A percentile compares a stretch with the other conserved stretches of the same genome.
Conservation (phyloP, 2,888 invertebrate species). For the Clostera curtula region DNA sequence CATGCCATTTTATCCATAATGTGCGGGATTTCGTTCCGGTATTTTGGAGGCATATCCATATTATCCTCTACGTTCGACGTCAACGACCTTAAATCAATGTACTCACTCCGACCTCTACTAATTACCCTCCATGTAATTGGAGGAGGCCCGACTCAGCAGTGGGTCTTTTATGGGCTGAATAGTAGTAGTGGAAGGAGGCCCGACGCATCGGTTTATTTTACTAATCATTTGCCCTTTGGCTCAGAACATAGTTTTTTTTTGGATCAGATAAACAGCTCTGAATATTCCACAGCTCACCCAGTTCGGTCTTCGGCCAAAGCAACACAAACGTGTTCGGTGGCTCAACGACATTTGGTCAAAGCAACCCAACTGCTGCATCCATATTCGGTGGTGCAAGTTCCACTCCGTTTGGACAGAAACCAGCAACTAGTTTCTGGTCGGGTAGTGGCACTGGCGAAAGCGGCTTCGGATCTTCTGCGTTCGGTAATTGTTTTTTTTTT, state of each 20-base stretch:
- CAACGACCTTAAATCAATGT: too few relatives aligned
- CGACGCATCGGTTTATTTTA: too few relatives aligned
- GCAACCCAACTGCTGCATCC: constrained; percentile 38
- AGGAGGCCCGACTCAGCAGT: too few relatives aligned
- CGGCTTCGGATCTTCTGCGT: constrained; percentile 49
- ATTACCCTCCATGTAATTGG: too few relatives aligned
- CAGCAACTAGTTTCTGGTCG: constrained; percentile 46
- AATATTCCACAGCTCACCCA: constrained; percentile 29
- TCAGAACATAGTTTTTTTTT: background rate
- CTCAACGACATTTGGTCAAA: constrained; percentile 50
- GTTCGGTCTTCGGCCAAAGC: constrained; percentile 47
- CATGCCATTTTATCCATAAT: too few relatives aligned
- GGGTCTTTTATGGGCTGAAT: too few relatives aligned
- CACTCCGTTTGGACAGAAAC: constrained; percentile 41
- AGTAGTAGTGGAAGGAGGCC: too few relatives aligned
- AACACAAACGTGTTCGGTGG: constrained; percentile 51
- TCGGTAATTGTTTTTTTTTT: constrained; percentile 36
- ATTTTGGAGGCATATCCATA: too few relatives aligned
- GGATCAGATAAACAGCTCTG: background rate
- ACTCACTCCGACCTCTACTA: too few relatives aligned
- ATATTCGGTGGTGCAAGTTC: constrained; percentile 47
- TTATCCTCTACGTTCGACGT: too few relatives aligned
- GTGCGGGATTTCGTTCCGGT: too few relatives aligned
- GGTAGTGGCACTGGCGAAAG: constrained; percentile 34
- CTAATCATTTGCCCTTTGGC: too few relatives aligned